Base-by-base conservation (phyloP, 35 echinoderm and acorn worm species). In the Nesometra sesokonis region DNA sequence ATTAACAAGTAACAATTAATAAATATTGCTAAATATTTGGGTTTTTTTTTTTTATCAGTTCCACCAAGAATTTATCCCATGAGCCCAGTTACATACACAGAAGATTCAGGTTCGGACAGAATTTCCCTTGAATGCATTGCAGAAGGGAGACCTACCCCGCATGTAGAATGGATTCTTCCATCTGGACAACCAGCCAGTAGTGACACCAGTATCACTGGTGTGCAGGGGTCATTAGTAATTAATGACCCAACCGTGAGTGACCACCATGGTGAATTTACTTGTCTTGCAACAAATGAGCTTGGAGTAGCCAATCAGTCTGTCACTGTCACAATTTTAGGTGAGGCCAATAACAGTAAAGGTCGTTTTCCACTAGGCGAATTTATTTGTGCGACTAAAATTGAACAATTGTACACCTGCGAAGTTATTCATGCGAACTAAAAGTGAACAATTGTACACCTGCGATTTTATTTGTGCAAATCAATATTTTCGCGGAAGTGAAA, bases 211-310 rank as follows among this genome's bases (percentile, higher is more conserved):
- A 82, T 83, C 21, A 29, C 38, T 0, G 84, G 36, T 11, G 33
- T 31, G n/a, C 86, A 32, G 0, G 86, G 84, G 57, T 93, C 78
- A 85, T 36, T 97, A 19, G 85, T 89, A 27, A 82, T 97, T 21
- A 86, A 89, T 77, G 33, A 35, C 34, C 91, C 87, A 17, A 81
- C 84, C 31, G 89, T 97, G 19, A 84, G 46, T 34, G 33, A 52
- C 27, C 89, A 97, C 46, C 87, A 91, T 87, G 95, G 95, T 21
- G 89, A 97, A 46, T 97, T 93, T 76, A 77, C 34, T 19, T 97
- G 95, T 37, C 39, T 86, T 31, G 84, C 87, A 21, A 46, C 76
- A 29, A 97, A 97, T 46, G 85, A 91, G 35, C 89, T 97, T 0
- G 95, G 95, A 13, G 87, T 46, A 30, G 82, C 33, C 5, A 79